Base-by-base conservation (phyloP, 2,797 vertebrate species). In the Delichon dasypus region DNA sequence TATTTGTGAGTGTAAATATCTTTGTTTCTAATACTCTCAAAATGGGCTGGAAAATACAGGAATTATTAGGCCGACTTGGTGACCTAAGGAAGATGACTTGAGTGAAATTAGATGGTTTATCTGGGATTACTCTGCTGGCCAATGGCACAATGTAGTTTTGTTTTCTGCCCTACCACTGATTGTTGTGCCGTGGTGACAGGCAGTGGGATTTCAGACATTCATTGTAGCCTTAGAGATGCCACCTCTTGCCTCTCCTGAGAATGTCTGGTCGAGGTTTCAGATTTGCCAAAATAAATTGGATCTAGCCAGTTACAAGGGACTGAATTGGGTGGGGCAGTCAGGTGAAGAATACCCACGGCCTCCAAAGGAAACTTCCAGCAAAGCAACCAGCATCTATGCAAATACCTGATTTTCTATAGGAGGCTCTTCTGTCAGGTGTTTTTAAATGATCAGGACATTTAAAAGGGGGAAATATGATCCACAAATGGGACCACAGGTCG, bases 331-430 rank as follows among this genome's bases (percentile, higher is more conserved):
- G 45, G 47, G 23, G 23, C 65, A n/a, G 10, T 1, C 78, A 47
- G 15, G 17, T 55, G 47, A 65, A 17, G 13, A 77, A 10, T 57
- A 45, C 6, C 42, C 45, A 18, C 0, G 0, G 40, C 11, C 4
- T 5, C 36, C 50, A 61, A 20, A 47, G 47, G 47, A 38, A 80
- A 38, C 20, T 29, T 74, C 12, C n/a, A 89, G 25, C 34, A 72
- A 83, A 92, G 36, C 38, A 74, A 19, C 19, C 53, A 68, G 12
- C 19, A 40, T 29, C 65, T 17, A 1, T 29, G 36, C 22, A 87
- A 48, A 71, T 40, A 77, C 10, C n/a, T 62, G 8, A 12, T 65
- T 68, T 72, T 81, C 48, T 60, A 3, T 2, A 15, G 3, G 9
- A 2, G 19, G 4, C 21, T 66, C 36, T 44, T 83, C 29, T 85